Percentiles rank a stretch among this genome's conserved stretches.
phyloP scores from a whole-genome alignment of 2,888 invertebrate species.

The Hetaerina titia region DNA sequence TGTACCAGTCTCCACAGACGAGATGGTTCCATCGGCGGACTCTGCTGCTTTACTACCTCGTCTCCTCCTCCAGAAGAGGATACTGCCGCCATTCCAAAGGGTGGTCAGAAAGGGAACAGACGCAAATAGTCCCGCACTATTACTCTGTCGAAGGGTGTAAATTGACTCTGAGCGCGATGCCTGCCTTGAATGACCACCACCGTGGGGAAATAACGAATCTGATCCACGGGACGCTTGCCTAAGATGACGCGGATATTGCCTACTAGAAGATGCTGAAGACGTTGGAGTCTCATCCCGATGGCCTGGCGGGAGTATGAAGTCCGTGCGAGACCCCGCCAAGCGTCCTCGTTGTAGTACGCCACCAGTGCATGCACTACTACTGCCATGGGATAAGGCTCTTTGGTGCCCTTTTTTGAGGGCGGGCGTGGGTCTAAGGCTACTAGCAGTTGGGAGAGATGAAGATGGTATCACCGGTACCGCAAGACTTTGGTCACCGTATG shows the following conservation, averaged over 20 bases:
- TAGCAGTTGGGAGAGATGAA: slow-evolving; percentile 75
- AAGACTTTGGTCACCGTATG: slow-evolving; percentile 73
- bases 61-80: slow-evolving; percentile 74
- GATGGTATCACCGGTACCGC: slow-evolving; percentile 75
- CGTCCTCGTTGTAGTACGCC: slow-evolving; percentile 75
- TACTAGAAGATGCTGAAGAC: slow-evolving; percentile 66
- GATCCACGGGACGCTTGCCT: slow-evolving; percentile 75
- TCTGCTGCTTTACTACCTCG: slow-evolving; percentile 71
- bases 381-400: slow-evolving; percentile 92
- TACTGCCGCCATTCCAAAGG: slow-evolving; percentile 72
- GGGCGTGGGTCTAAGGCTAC: slow-evolving; percentile 77
- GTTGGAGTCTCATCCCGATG: slow-evolving; percentile 82
- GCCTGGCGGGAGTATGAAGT: slow-evolving; percentile 92
- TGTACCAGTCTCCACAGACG: slow-evolving; percentile 26
- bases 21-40: slow-evolving; percentile 43
- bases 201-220: slow-evolving; percentile 79
- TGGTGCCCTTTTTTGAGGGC: slow-evolving; percentile 89
- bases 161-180: slow-evolving; percentile 94
- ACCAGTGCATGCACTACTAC: slow-evolving; percentile 83
- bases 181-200: slow-evolving; percentile 89
- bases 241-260: slow-evolving; percentile 43
- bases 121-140: slow-evolving; percentile 43
- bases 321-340: slow-evolving; percentile 91
- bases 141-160: slow-evolving; percentile 85
- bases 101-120: slow-evolving; percentile 68